Percentiles rank a stretch among this genome's conserved stretches.
Evolutionary conservation across 2,113 vertebrate species (phyloP).

Genomic region (Mixornis gularis): DNA sequence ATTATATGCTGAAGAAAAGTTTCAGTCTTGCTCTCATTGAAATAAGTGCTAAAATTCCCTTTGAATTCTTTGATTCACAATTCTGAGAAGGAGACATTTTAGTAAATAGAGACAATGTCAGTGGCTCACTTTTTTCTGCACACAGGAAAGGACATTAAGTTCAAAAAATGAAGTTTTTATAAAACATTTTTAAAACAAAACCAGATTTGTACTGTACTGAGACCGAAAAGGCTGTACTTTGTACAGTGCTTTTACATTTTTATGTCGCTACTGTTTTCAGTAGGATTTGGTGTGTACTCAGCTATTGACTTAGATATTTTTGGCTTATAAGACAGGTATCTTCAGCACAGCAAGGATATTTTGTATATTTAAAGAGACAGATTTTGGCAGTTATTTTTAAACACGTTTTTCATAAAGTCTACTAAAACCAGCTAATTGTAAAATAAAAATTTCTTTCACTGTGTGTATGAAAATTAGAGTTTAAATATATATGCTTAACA

Average conservation of each 20-base stretch:
- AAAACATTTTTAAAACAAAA: slow-evolving; percentile 63
- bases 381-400: slow-evolving; percentile 74
- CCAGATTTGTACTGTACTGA: slow-evolving; percentile 28
- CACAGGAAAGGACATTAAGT: slow-evolving; percentile 18
- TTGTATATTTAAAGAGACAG: slow-evolving; percentile 71
- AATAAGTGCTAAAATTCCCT: neutral
- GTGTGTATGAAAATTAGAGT: slow-evolving; percentile 65
- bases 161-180: slow-evolving; percentile 57
- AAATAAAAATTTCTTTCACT: slow-evolving; percentile 62
- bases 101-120: neutral
- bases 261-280: slow-evolving; percentile 59
- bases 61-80: neutral
- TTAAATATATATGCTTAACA: slow-evolving; percentile 66
- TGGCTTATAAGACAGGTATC: slow-evolving; percentile 49
- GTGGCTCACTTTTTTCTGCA: slow-evolving; percentile 37
- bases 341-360: slow-evolving; percentile 43
- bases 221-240: slow-evolving; percentile 47
- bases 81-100: neutral
- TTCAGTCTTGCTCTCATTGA: neutral
- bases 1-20: neutral
- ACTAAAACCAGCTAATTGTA: slow-evolving; percentile 68
- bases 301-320: slow-evolving; percentile 39
- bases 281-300: slow-evolving; percentile 45
- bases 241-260: slow-evolving; percentile 63
- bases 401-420: slow-evolving; percentile 57